These are phyloP conservation scores for Mustelus asterias DNA, from an alignment of 2,113 vertebrate species.

Conservation along the genomic window DNA sequence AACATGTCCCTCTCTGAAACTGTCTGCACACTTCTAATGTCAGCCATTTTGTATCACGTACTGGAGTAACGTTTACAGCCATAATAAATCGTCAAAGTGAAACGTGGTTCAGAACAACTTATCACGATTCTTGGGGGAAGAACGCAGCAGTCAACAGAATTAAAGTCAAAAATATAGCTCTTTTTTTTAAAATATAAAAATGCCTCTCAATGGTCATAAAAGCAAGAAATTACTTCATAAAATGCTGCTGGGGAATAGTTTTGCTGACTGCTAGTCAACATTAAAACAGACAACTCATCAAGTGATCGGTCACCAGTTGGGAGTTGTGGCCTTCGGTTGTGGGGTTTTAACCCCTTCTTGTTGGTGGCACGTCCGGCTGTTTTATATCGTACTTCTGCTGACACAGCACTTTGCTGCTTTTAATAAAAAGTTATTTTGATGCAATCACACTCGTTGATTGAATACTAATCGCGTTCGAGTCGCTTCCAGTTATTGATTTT, in stretches of 20 bases:
- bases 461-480: conserved; percentile 43
- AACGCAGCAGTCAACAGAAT: conserved; percentile 15
- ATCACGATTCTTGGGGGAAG: conserved; percentile 8
- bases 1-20: conserved; percentile 92
- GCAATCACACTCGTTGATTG: conserved; percentile 57
- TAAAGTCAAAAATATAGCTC: conserved; percentile 16
- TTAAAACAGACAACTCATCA: conserved; percentile 51
- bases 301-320: conserved; percentile 63
- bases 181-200: conserved; percentile 18
- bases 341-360: conserved; percentile 59
- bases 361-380: conserved; percentile 51
- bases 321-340: conserved; percentile 50
- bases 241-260: neutral
- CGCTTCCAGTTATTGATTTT: conserved; percentile 48
- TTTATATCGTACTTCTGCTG: conserved; percentile 47
- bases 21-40: conserved; percentile 92
- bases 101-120: conserved; percentile 12
- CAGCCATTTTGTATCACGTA: conserved; percentile 94
- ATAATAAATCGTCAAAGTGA: conserved; percentile 55
- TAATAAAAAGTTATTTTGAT: conserved; percentile 55
- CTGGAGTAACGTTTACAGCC: conserved; percentile 85
- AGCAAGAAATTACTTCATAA: conserved; percentile 21
- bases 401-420: conserved; percentile 42
- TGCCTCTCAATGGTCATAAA: neutral
- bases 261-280: conserved; percentile 43